Evolutionary conservation across 2,888 invertebrate genomes (phyloP).

Genomic region (Limnephilus rhombicus): DNA sequence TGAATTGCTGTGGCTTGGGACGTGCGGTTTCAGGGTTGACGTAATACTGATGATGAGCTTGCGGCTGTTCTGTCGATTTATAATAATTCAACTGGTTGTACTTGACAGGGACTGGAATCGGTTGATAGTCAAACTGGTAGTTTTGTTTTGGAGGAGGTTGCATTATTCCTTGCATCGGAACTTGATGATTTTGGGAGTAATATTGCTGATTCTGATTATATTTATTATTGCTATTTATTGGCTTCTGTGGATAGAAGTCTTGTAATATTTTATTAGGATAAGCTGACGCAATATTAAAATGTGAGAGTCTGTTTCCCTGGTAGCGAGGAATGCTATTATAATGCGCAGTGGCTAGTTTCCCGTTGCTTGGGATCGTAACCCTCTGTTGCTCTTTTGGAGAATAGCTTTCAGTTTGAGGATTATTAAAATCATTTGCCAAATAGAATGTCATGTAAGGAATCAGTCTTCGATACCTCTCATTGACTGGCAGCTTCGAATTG

Average conservation of each 20-base stretch:
- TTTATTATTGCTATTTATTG: conserved; percentile 67
- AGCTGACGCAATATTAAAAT: conserved; percentile 75
- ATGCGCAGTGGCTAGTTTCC: conserved; percentile 71
- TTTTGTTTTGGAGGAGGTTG: conserved; percentile 55
- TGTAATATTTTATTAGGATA: conserved; percentile 75
- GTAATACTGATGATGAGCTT: conserved; percentile 73
- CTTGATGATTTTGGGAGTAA: conserved; percentile 4
- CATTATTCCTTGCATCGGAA: conserved; percentile 54
- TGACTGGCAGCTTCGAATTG: conserved; percentile 73
- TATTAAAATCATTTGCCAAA: conserved; percentile 79
- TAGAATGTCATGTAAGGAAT: conserved; percentile 92
- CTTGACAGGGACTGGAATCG: conserved; percentile 62
- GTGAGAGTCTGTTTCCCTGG: conserved; percentile 75
- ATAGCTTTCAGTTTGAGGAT: conserved; percentile 69
- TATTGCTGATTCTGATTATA: neutral
- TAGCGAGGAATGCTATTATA: conserved; percentile 74
- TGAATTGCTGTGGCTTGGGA: conserved; percentile 73
- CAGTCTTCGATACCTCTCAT: conserved; percentile 85
- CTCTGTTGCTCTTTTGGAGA: conserved; percentile 72
- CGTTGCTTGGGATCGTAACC: conserved; percentile 70
- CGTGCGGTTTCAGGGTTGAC: conserved; percentile 68
- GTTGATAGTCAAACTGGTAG: conserved; percentile 47
- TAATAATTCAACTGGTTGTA: conserved; percentile 69
- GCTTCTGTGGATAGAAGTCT: conserved; percentile 70
- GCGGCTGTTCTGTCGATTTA: conserved; percentile 70